Base-by-base conservation (phyloP, 2,113 vertebrate species). In the Chrysemys picta region DNA sequence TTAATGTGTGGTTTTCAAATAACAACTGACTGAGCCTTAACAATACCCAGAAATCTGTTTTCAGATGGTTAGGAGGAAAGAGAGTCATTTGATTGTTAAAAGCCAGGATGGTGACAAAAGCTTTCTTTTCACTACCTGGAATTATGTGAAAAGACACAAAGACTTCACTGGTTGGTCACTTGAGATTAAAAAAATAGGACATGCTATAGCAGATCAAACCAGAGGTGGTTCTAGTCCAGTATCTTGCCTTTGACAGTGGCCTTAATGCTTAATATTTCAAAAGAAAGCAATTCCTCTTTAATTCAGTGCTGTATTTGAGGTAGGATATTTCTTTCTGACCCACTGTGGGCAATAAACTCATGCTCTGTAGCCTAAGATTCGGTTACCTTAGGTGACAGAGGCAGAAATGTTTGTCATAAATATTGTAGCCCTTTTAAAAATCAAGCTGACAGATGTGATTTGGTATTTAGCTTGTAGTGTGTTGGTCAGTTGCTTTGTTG, bases 121-220 rank as follows among this genome's bases (percentile, higher is more conserved):
- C 4, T 14, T 54, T 7, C 80, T 88, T 82, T 59, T 13, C n/a
- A 35, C 3, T 91, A 65, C 96, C 81, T 94, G 81, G 91, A 65
- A 95, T 93, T 92, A 83, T 85, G 79, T 85, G 79, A 91, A 96
- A 95, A 89, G 25, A 62, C 93, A 82, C 75, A 95, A 86, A 56
- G 10, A 65, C 78, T 93, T 96, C 91, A 83, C 57, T 65, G 82
- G 24, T 79, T 87, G 91, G 95, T 95, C 95, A 89, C 79, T 90
- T 65, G 50, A 49, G 93, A 69, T 29, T 22, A 22, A 72, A 87
- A 93, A 84, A 10, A 11, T 6, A 21, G 29, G 25, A 27, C 8
- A n/a, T 75, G 69, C n/a, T 75, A 42, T 42, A 75, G n/a, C n/a
- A 75, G 21, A 42, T 75, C n/a, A 75, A 24, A 42, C n/a, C n/a